A percentile compares a stretch with the other conserved stretches of the same genome.
These are phyloP conservation scores for Aricia agestis DNA, from an alignment of 1,140 invertebrate genomes.

Conservation along the genomic window DNA sequence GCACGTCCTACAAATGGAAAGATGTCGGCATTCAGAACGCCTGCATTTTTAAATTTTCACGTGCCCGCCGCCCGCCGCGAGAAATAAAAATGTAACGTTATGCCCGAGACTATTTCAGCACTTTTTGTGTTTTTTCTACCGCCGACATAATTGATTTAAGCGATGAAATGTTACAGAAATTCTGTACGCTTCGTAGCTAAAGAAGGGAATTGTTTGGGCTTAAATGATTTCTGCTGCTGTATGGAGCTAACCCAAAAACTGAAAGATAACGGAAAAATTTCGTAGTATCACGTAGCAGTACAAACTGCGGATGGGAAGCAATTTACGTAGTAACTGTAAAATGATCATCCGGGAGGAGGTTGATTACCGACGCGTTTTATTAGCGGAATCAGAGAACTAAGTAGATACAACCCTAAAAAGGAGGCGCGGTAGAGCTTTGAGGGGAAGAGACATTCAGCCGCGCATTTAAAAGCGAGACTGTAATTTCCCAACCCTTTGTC, in stretches of 20 bases:
- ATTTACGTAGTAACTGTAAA: slow-evolving; percentile 2
- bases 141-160: slow-evolving; percentile 14
- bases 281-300: too few species aligned
- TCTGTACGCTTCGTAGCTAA: not conserved
- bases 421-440: slow-evolving; percentile 58
- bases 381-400: slow-evolving; percentile 26
- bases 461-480: slow-evolving; percentile 71
- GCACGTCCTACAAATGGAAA: slow-evolving; percentile 60
- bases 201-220: not conserved
- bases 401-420: slow-evolving; percentile 32
- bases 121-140: slow-evolving; percentile 14
- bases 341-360: not conserved
- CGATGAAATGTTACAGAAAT: not conserved
- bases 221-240: not conserved
- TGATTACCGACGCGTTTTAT: slow-evolving; percentile 8
- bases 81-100: slow-evolving; percentile 35
- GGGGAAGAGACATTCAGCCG: slow-evolving; percentile 70
- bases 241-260: too few species aligned
- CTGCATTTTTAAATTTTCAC: slow-evolving; percentile 59
- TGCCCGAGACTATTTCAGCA: slow-evolving; percentile 13
- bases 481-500: slow-evolving; percentile 71
- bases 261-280: not conserved
- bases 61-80: slow-evolving; percentile 33
- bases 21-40: slow-evolving; percentile 52
- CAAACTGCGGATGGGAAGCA: not conserved